phyloP scores from a whole-genome alignment of 2,797 vertebrate genomes.

The Phoeniculus purpureus region DNA sequence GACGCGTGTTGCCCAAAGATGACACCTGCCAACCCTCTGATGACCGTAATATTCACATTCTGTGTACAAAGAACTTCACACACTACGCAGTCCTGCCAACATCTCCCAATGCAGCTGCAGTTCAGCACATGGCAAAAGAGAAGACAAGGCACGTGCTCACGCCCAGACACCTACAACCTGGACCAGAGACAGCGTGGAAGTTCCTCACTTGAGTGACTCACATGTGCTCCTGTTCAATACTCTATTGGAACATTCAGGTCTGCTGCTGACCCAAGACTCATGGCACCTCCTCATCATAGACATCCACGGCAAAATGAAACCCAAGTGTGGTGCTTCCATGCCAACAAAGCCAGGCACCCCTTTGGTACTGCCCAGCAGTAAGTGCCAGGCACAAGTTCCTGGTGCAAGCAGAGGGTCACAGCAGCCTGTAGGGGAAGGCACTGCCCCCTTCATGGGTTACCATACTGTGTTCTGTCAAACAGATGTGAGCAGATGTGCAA shows the following conservation, averaged over 20 bases:
- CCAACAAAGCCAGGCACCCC: background rate
- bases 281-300: background rate
- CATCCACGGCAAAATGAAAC: background rate
- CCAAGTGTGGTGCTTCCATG: background rate
- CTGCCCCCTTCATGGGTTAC: background rate
- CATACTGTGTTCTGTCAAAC: background rate
- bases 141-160: background rate
- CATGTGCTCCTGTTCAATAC: background rate
- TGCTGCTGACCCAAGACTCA: background rate
- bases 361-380: background rate
- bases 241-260: background rate
- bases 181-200: background rate
- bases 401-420: background rate
- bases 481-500: conserved; percentile 1
- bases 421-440: background rate
- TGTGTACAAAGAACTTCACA: background rate
- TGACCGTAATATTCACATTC: background rate
- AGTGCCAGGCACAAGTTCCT: background rate
- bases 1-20: background rate
- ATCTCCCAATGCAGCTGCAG: background rate
- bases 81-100: background rate
- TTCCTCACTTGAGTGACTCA: background rate
- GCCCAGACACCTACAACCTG: background rate
- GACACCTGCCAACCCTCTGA: background rate
- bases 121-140: background rate